Percentiles rank a stretch among this genome's conserved stretches.
Evolutionary conservation across 2,797 vertebrate species (phyloP).

Genomic region (Lacerta viridis): DNA sequence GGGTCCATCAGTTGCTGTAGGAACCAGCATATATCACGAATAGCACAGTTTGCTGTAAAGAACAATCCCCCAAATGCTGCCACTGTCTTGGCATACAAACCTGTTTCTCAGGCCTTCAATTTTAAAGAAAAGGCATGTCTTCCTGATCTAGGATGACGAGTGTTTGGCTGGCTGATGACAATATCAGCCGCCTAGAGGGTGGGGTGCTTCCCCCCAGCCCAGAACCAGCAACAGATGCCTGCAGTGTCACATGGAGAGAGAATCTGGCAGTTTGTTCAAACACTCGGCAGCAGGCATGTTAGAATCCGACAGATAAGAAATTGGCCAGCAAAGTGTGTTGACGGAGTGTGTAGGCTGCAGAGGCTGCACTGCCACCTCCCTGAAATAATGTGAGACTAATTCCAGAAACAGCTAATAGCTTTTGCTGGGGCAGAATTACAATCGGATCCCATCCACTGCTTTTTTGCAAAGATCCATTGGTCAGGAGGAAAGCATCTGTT

Average conservation of each 20-base stretch:
- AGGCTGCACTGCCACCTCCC: slow-evolving; percentile 56
- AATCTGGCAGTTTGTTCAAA: slow-evolving; percentile 74
- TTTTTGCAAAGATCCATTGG: slow-evolving; percentile 48
- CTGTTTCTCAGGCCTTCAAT: slow-evolving; percentile 56
- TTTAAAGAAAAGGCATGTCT: slow-evolving; percentile 54
- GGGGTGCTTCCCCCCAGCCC: slow-evolving; percentile 15
- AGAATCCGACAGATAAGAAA: slow-evolving; percentile 73
- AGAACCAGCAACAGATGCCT: slow-evolving; percentile 71
- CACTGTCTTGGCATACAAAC: slow-evolving; percentile 51
- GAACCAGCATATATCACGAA: slow-evolving; percentile 43
- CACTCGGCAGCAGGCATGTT: slow-evolving; percentile 68
- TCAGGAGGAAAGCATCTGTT: slow-evolving; percentile 42
- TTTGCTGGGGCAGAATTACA: slow-evolving; percentile 11
- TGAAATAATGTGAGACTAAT: slow-evolving; percentile 65
- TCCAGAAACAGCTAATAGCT: not conserved
- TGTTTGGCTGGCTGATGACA: slow-evolving; percentile 63
- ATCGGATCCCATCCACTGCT: not conserved
- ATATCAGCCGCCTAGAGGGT: slow-evolving; percentile 57
- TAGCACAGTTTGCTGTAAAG: slow-evolving; percentile 42
- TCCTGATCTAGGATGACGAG: slow-evolving; percentile 47
- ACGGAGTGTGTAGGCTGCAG: slow-evolving; percentile 51
- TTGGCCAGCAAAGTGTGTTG: slow-evolving; percentile 69
- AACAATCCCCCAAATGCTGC: slow-evolving; percentile 30
- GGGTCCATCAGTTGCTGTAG: slow-evolving; percentile 57
- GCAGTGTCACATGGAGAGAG: slow-evolving; percentile 58